Base-by-base conservation (phyloP, 2,113 vertebrate species). In the Nothobranchius furzeri region DNA sequence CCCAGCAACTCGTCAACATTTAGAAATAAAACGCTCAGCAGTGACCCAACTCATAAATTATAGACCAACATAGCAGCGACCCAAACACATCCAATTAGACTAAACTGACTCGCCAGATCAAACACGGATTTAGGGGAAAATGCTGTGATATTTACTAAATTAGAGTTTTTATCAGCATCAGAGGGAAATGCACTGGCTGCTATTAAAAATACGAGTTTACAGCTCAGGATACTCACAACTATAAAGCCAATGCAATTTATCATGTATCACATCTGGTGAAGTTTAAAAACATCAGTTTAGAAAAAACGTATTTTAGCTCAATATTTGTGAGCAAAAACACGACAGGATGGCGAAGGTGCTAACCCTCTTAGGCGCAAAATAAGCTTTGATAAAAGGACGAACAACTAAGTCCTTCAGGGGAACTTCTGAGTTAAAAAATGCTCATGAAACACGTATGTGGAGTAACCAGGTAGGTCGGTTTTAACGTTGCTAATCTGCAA, bases 1-100 rank as follows among this genome's bases (percentile, higher is more conserved):
- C 58, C 9, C 15, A 37, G 43, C 46, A 71, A 35, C 12, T 57
- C 57, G 43, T 67, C 45, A 65, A 17, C 52, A 55, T 65, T 36
- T 48, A 55, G 11, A 56, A 48, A 66, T 47, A 25, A 66, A 45
- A 36, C 5, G 10, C n/a, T 52, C 63, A 55, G 63, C 25, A 55
- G 24, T 55, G 40, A 66, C 43, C 30, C 52, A 24, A 4, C 30
- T 36, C 10, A 47, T 56, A 6, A 56, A 56, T 56, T 37, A 56
- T 55, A 15, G 17, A 56, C 42, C 45, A 20, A 1, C 20, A 20
- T 20, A 1, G 20, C 20, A 14, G 13, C 30, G 7, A 37, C 45
- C 51, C 13, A 54, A 40, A 36, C 48, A 49, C 11, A 7, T 4
- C 9, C 3, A 63, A 63, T 54, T 46, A 71, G 1, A 71, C 47